A percentile compares a stretch with the other conserved stretches of the same genome.
phyloP scores from a whole-genome alignment of 1,140 invertebrate species.

The Acyrthosiphon pisum region DNA sequence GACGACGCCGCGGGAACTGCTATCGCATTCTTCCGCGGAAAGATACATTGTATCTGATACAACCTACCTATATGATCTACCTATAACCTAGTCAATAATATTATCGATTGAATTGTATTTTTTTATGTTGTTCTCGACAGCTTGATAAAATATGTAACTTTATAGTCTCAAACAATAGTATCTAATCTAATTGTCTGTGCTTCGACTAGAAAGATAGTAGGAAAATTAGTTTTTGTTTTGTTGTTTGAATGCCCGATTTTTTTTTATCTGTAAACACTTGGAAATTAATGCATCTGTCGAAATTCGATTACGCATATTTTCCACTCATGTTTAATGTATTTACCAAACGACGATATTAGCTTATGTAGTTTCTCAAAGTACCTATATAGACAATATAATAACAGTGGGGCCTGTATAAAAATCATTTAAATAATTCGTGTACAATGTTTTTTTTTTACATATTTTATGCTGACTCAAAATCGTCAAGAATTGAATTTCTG shows the following conservation, averaged over 20 bases:
- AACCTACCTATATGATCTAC: no score
- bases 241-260: not conserved
- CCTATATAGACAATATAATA: not conserved
- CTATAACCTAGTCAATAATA: no score
- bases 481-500: not conserved
- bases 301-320: not conserved
- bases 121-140: not conserved
- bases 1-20: no score
- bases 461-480: not conserved
- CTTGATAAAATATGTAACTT: not conserved
- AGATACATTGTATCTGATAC: no score
- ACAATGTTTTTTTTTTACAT: not conserved
- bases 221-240: not conserved
- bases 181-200: not conserved
- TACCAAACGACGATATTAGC: not conserved
- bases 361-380: not conserved
- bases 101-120: no score
- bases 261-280: not conserved
- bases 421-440: not conserved
- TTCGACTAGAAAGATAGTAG: not conserved
- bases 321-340: conserved; percentile 11
- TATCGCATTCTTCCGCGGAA: no score
- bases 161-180: not conserved
- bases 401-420: not conserved
- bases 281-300: not conserved